phyloP scores from a whole-genome alignment of 2,797 vertebrate genomes.

The Myotis daubentonii region DNA sequence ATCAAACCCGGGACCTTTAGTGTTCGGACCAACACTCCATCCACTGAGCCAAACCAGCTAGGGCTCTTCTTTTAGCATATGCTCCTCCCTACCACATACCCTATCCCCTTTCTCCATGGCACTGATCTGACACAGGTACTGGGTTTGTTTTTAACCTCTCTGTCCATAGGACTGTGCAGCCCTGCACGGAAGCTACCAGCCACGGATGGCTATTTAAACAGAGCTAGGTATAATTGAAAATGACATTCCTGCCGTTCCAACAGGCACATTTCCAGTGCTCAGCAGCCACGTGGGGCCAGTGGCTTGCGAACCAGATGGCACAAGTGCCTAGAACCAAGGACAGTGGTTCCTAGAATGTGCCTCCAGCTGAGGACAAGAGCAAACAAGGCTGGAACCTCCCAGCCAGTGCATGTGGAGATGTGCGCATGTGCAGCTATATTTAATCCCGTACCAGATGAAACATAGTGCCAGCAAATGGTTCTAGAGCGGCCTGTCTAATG shows the following conservation, averaged over 20 bases:
- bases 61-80: not conserved
- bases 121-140: not conserved
- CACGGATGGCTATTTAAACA: not conserved
- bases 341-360: not conserved
- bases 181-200: not conserved
- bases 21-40: too few relatives aligned
- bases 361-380: not conserved
- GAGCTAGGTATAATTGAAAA: not conserved
- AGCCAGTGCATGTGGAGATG: not conserved
- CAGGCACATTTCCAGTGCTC: not conserved
- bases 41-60: too few relatives aligned
- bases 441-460: not conserved
- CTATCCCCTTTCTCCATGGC: not conserved
- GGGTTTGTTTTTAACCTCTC: not conserved
- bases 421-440: not conserved
- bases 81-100: rapidly evolving
- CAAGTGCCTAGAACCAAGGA: not conserved
- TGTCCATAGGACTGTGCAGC: not conserved
- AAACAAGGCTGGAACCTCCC: not conserved
- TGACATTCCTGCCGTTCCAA: not conserved
- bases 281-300: too few relatives aligned
- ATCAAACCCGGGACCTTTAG: too few relatives aligned
- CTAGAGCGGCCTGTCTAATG: not conserved
- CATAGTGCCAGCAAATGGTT: not conserved
- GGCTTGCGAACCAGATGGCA: too few relatives aligned